These are phyloP conservation scores for Xylota segnis DNA, from an alignment of 2,888 invertebrate genomes.

Conservation along the genomic window DNA sequence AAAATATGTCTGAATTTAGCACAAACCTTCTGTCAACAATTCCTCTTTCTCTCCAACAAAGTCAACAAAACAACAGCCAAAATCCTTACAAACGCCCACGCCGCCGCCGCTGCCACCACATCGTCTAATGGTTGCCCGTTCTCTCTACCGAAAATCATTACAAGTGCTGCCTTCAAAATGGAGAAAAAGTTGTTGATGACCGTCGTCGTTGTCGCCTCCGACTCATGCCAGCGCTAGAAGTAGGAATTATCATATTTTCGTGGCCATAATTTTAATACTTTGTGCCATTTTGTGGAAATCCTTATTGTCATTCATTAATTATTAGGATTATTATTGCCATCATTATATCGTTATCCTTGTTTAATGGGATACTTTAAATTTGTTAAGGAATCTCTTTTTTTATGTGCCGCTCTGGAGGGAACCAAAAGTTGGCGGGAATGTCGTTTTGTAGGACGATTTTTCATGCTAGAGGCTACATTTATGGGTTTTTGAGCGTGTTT, in stretches of 20 bases:
- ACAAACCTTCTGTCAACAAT: constrained; percentile 16
- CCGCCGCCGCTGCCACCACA: constrained; percentile 30
- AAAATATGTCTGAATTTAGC: background rate
- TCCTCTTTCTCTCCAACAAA: background rate
- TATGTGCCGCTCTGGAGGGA: background rate
- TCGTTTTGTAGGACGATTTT: constrained; percentile 14
- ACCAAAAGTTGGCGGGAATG: constrained; percentile 1
- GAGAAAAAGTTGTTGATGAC: constrained; percentile 31
- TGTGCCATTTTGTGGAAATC: constrained; percentile 71
- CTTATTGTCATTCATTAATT: constrained; percentile 77
- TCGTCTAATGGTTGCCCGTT: constrained; percentile 47
- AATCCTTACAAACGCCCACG: constrained; percentile 42
- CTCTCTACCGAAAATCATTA: constrained; percentile 45
- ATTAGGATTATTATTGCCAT: constrained; percentile 75
- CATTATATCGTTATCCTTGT: constrained; percentile 75
- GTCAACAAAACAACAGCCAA: constrained; percentile 37
- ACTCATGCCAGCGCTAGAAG: background rate
- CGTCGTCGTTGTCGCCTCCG: constrained; percentile 1
- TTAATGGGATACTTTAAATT: constrained; percentile 75
- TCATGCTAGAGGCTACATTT: constrained; percentile 21
- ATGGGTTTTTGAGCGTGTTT: constrained; percentile 29
- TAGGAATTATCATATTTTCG: constrained; percentile 74
- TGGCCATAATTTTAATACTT: constrained; percentile 72
- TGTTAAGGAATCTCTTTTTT: constrained; percentile 60
- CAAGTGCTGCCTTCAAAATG: constrained; percentile 33